A percentile compares a stretch with the other conserved stretches of the same genome.
Conservation (phyloP, 35 echinoderm and acorn worm genomes). For the Holothuria glaberrima region DNA sequence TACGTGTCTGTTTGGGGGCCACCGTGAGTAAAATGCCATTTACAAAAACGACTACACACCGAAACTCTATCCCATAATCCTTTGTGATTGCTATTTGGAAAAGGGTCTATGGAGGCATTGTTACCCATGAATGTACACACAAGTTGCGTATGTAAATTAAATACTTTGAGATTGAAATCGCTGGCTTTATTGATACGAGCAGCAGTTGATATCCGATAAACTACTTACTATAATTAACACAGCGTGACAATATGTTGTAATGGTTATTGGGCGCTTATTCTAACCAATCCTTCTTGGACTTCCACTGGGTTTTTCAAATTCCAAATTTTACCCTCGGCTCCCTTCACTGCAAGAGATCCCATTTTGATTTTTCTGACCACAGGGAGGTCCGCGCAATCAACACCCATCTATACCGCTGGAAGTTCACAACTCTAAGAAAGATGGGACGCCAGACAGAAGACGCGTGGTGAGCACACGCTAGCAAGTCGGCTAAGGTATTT, state of each 20-base stretch:
- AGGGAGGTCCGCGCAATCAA: constrained; percentile 12
- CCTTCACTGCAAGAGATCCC: constrained; percentile 38
- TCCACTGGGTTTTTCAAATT: neutral
- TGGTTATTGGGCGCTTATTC: constrained; percentile 20
- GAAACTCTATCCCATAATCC: too few relatives aligned
- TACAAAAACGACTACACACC: too few relatives aligned
- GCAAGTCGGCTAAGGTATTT: neutral
- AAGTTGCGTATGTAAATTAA: too few relatives aligned
- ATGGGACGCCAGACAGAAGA: neutral
- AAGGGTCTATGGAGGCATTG: too few relatives aligned
- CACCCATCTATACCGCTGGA: neutral
- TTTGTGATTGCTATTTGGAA: too few relatives aligned
- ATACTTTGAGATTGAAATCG: too few relatives aligned
- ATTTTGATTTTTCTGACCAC: constrained; percentile 24
- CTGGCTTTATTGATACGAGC: too few relatives aligned
- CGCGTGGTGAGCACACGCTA: constrained; percentile 23
- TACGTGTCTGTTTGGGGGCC: too few relatives aligned
- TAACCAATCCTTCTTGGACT: neutral
- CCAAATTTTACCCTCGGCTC: neutral
- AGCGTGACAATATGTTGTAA: constrained; percentile 10
- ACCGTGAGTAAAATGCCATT: too few relatives aligned
- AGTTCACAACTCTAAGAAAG: neutral
- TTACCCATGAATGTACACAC: too few relatives aligned
- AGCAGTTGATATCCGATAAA: too few relatives aligned
- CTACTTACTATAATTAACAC: constrained; percentile 13